Base-by-base conservation (phyloP, 2,113 vertebrate genomes). In the Emydura subglobosa region DNA sequence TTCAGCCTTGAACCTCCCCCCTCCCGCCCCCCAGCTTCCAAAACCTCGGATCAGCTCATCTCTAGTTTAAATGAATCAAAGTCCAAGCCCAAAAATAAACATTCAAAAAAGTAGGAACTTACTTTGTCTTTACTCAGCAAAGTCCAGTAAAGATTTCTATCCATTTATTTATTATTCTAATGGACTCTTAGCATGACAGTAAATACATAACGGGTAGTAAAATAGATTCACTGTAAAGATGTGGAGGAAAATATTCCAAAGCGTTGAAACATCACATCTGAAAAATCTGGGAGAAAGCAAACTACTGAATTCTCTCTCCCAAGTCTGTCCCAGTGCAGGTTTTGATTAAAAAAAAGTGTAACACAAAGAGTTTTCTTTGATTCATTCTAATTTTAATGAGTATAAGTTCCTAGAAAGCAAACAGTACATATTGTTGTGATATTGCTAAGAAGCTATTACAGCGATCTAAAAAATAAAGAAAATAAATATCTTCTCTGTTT, bases 331-430 rank as follows among this genome's bases (percentile, higher is more conserved):
- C 0, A 2, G 53, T 72, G 24, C 79, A 42, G 76, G 83, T 74
- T 91, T 50, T 53, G 65, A 79, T 84, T 39, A 39, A 39, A 79
- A 29, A 54, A 61, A 24, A n/a, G 12, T 54, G 42, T 1, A 94
- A 92, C 81, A 90, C 51, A 83, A 84, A 19, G 85, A 88, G 3
- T 65, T 91, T 95, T 88, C 68, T 95, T 97, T 95, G 92, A 95
- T 97, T 88, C 24, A 27, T 91, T 95, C 87, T 96, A 82, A 79
- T 90, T 97, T 97, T 97, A 98, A 97, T 97, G 96, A 96, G 95
- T 93, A 87, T 94, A 95, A 89, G 89, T 53, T 94, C 95, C 59
- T 39, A 94, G 94, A 95, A 94, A 94, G 96, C 92, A 2, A 89
- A 91, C 79, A 89, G 94, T 88, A 87, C 91, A 42, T 39, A 57